Evolutionary conservation across 2,113 vertebrate genomes (phyloP), one percentile per base, ranked within the genome.

Genomic region (Perca flavescens): DNA sequence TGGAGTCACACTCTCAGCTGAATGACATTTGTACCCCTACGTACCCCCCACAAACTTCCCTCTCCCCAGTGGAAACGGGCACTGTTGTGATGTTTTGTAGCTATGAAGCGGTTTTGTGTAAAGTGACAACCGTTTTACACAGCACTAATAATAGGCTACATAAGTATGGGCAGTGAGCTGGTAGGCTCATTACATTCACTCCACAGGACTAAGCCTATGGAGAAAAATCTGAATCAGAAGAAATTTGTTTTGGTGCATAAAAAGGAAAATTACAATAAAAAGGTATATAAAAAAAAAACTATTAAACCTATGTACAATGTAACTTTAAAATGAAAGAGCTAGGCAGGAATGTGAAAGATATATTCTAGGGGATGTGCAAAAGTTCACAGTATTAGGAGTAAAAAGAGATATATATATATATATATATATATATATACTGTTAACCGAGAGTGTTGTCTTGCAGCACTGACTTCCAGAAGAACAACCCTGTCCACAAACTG

Each of bases 391-490:
- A 12, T 54, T 54, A 54, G 11, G 53, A n/a, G 22, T n/a, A 12
- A n/a, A 11, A 54, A 54, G 4, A 10, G 9, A 10, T 40, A 40
- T 58, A 5, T n/a, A 50, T 64, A 6, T 76, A 11, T 56, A 10
- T 40, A 10, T 40, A 40, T 58, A 5, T n/a, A 50, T 64, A 6
- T 76, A 11, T 56, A 73, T 15, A 43, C n/a, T 74, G 15, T 84
- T 89, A 49, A 86, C 60, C 6, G 0, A 22, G 49, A 40, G 0
- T 53, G 31, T 82, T 89, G 17, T 88, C 43, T 89, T 89, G 73
- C 96, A 99, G 98, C 93, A 95, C 93, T 50, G 96, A 99, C 92
- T 97, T 98, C 87, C 97, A 97, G 82, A 99, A 96, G 95, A 99
- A 97, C 87, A 99, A 97, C 80, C 98, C 98, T 15, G 94, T 97